These are phyloP conservation scores for Pogoniulus pusillus DNA, from an alignment of 2,797 vertebrate genomes.

Conservation along the genomic window DNA sequence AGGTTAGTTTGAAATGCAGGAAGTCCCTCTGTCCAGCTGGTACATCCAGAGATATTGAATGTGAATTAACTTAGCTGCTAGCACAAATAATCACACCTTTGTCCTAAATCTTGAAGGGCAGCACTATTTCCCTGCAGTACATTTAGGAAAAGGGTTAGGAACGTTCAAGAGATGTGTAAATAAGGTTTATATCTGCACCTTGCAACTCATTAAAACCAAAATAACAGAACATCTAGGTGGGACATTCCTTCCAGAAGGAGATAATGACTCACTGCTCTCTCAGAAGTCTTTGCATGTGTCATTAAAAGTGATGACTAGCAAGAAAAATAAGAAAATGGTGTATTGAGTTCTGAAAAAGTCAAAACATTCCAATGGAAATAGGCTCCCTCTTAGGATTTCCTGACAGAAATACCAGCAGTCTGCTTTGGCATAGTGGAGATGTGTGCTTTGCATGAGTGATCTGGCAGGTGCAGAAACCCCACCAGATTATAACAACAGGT, in stretches of 20 bases:
- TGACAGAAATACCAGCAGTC: not conserved
- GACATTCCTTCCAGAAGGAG: not conserved
- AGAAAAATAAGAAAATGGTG: not conserved
- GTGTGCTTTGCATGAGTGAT: not conserved
- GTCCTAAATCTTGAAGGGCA: not conserved
- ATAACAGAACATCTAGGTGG: not conserved
- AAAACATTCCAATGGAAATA: not conserved
- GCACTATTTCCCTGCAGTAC: not conserved
- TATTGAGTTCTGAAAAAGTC: not conserved
- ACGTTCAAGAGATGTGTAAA: not conserved
- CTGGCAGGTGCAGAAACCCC: not conserved
- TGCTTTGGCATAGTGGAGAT: not conserved
- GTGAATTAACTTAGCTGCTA: not conserved
- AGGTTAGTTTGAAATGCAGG: not conserved
- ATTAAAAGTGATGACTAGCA: not conserved
- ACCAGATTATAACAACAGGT: not conserved
- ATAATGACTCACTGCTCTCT: not conserved
- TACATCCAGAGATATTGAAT: not conserved
- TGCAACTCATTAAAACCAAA: not conserved
- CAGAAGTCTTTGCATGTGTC: not conserved
- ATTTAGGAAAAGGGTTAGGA: not conserved
- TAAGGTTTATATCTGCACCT: not conserved
- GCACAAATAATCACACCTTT: not conserved
- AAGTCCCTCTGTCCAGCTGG: not conserved
- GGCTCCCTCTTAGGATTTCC: not conserved